Evolutionary conservation across 92 coral and sea anemone species (phyloP), one percentile per base, ranked within the genome.

Genomic region (Paramuricea clavata): DNA sequence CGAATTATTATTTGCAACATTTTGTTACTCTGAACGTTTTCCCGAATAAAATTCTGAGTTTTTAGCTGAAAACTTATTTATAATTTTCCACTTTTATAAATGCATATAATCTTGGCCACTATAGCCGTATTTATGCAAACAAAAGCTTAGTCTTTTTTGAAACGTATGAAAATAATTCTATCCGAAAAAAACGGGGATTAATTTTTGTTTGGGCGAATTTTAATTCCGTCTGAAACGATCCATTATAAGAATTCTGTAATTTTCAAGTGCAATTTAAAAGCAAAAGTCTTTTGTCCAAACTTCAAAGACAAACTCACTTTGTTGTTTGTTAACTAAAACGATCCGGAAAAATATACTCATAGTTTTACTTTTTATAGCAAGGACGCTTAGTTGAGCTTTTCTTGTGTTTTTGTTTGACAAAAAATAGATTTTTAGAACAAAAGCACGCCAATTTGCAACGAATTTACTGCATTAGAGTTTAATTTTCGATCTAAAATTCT

Each of bases 41-140:
- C 31, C 1, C n/a, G 41, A 65, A 30, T 31, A 28, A 28, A 21
- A 22, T 10, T 12, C 21, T 60, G 15, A 1, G 15, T 0, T 56
- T 21, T 21, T 11, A 65, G 2, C 4, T 28, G 6, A 54, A 54
- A 54, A 19, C 13, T 10, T 54, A 5, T 19, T 5, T 54, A 54
- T 54, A 54, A 19, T 54, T 19, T 21, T 8, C 26, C 17, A 5
- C 62, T 54, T 17, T 54, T 6, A 4, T 39, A 4, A 15, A 17
- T 54, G 62, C 62, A 21, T 21, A 65, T 65, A 33, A 65, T 65
- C 68, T 65, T 27, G 41, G 21, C 72, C 13, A 65, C 72, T 65
- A 12, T 28, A 65, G 35, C 36, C 10, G 16, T 65, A 27, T 65
- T 16, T 62, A 27, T 28, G 39, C 72, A 27, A 65, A 28, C 21